Evolutionary conservation across 1,140 invertebrate genomes (phyloP).

Genomic region (Eupristina koningsbergeri): DNA sequence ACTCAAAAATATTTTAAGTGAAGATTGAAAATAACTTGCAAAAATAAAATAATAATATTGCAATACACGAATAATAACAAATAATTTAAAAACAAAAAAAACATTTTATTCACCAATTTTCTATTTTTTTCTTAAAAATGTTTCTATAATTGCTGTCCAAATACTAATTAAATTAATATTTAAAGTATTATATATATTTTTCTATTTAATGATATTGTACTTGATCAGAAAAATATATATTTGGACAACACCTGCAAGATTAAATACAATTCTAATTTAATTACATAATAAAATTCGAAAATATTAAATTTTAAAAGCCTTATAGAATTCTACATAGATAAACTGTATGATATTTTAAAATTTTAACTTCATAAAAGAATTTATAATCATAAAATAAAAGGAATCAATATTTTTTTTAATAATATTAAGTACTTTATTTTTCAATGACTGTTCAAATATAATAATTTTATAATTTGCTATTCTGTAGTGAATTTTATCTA

Average conservation of each 20-base stretch:
- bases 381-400: not conserved
- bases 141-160: not conserved
- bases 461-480: constrained; percentile 15
- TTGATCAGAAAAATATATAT: constrained; percentile 37
- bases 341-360: constrained; percentile 2
- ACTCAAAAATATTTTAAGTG: no score
- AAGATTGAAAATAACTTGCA: no score
- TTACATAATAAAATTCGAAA: constrained; percentile 17
- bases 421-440: no score
- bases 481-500: not conserved
- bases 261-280: constrained; percentile 19
- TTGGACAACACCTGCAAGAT: constrained; percentile 19
- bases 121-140: no score
- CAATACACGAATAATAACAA: no score
- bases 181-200: constrained; percentile 6
- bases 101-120: no score
- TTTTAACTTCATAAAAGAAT: not conserved
- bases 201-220: constrained; percentile 7
- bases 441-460: constrained; percentile 35
- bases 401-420: no score
- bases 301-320: constrained; percentile 12
- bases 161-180: not conserved
- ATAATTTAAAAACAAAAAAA: no score
- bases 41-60: no score
- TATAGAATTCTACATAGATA: constrained; percentile 2